These are phyloP conservation scores for Microplitis mediator DNA, from an alignment of 1,140 invertebrate genomes.

Conservation along the genomic window DNA sequence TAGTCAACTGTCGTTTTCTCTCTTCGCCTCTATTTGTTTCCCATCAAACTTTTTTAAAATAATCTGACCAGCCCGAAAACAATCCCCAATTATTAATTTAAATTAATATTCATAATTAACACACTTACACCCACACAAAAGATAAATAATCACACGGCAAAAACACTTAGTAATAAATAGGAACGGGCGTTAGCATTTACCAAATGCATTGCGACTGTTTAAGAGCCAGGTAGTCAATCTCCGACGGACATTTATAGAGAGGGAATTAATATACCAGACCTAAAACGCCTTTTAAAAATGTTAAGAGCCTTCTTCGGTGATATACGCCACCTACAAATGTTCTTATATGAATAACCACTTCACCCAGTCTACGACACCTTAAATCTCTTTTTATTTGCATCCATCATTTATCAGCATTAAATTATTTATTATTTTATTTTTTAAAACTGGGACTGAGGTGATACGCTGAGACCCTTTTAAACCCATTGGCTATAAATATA, in stretches of 20 bases:
- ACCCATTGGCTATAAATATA: no score
- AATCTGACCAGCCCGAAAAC: no score
- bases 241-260: slow-evolving; percentile 60
- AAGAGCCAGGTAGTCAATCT: slow-evolving; percentile 62
- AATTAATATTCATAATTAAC: no score
- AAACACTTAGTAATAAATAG: background rate
- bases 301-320: slow-evolving; percentile 50
- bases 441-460: background rate
- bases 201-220: slow-evolving; percentile 57
- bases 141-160: background rate
- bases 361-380: slow-evolving; percentile 24
- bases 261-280: slow-evolving; percentile 62
- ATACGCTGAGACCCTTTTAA: background rate
- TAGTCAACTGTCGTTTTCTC: no score
- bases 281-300: slow-evolving; percentile 43
- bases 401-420: background rate
- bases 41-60: no score
- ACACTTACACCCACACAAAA: no score
- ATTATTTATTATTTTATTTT: background rate
- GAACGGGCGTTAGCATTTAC: slow-evolving; percentile 48
- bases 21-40: no score
- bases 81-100: no score
- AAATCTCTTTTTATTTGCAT: slow-evolving; percentile 16
- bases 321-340: slow-evolving; percentile 55
- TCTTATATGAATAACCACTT: background rate